These are phyloP conservation scores for Taenaris catops DNA, from an alignment of 2,888 invertebrate genomes.

Conservation along the genomic window DNA sequence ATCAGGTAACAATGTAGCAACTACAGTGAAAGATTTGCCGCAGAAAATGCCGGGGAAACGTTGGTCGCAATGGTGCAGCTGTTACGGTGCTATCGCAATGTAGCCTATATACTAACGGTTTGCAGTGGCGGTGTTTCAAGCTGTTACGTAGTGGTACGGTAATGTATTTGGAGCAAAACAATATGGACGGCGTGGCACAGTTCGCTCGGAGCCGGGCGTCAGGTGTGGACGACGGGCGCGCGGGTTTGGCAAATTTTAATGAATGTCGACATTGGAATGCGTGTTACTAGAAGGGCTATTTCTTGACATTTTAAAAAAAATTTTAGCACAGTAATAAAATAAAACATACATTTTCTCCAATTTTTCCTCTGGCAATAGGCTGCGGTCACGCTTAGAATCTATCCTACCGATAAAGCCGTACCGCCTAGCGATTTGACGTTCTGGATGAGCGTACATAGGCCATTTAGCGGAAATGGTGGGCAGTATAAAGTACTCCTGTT, in stretches of 20 bases:
- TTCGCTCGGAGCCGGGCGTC: constrained; percentile 28
- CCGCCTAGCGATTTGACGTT: too few relatives aligned
- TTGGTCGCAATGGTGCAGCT: too few relatives aligned
- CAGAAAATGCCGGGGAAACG: too few relatives aligned
- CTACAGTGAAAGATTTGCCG: too few relatives aligned
- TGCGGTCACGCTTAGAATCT: constrained; percentile 24
- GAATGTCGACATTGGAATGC: constrained; percentile 44
- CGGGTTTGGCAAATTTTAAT: constrained; percentile 57
- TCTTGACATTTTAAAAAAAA: too few relatives aligned
- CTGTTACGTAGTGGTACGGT: constrained; percentile 21
- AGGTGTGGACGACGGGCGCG: constrained; percentile 45
- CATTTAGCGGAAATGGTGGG: too few relatives aligned
- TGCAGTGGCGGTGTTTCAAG: not conserved
- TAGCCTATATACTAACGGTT: constrained; percentile 10
- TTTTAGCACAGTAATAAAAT: too few relatives aligned
- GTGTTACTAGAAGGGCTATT: constrained; percentile 44
- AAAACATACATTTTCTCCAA: too few relatives aligned
- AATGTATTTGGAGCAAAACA: constrained; percentile 33
- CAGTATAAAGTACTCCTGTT: too few relatives aligned
- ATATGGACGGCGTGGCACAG: constrained; percentile 34
- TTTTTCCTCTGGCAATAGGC: constrained; percentile 26
- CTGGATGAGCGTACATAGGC: too few relatives aligned
- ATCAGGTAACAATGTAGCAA: too few relatives aligned
- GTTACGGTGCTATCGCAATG: constrained; percentile 8
- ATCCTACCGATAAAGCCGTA: too few relatives aligned